phyloP scores from a whole-genome alignment of 2,797 vertebrate species.

The Distichodus sexfasciatus region DNA sequence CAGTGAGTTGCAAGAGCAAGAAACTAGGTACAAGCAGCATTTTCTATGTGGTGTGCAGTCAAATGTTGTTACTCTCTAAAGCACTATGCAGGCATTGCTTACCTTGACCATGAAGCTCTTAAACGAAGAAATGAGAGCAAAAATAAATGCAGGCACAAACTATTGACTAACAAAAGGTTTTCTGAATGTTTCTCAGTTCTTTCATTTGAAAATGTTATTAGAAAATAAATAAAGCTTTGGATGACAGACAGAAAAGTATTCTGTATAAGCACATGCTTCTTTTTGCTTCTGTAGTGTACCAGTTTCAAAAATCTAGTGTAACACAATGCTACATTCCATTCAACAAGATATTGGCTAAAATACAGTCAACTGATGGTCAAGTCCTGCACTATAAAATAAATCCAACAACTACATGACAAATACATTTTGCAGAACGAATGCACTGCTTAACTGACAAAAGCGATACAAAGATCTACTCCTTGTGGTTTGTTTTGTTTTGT shows the following conservation, averaged over 20 bases:
- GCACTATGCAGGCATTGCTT: background rate
- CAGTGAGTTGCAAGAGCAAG: background rate
- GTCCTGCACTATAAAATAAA: too few species aligned
- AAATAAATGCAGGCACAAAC: background rate
- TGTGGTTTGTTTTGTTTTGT: too few species aligned
- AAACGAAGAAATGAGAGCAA: background rate
- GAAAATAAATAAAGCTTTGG: too few species aligned
- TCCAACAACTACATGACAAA: too few species aligned
- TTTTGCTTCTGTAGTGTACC: background rate
- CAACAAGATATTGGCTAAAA: background rate
- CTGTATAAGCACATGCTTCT: too few species aligned
- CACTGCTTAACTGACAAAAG: too few species aligned
- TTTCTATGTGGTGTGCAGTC: background rate
- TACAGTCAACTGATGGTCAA: background rate
- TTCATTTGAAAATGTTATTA: too few species aligned
- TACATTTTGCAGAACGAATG: too few species aligned
- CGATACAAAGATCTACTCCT: too few species aligned
- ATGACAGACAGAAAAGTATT: too few species aligned
- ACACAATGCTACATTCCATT: background rate
- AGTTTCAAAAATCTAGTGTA: background rate
- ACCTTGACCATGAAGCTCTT: constrained; percentile 9
- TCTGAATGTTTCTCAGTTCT: background rate
- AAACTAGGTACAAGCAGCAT: background rate
- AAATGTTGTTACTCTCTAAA: background rate
- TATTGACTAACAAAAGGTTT: too few species aligned